Conservation (phyloP, 2,797 vertebrate species). For the Pachyuromys duprasi region DNA sequence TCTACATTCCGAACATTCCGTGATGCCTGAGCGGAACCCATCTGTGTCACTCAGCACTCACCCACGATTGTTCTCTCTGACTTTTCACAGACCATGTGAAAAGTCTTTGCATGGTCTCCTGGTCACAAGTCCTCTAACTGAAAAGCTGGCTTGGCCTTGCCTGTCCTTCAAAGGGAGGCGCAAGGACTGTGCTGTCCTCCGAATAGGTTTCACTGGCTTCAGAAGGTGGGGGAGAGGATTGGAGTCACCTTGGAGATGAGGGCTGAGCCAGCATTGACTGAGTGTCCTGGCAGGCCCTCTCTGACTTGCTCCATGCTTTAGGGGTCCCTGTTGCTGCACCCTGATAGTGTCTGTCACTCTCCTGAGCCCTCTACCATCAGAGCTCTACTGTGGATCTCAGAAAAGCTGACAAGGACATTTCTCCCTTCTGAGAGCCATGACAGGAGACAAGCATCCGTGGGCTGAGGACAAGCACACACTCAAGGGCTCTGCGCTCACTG, state of each 20-base stretch:
- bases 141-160: neutral
- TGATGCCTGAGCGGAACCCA: accelerated
- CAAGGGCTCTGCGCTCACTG: neutral
- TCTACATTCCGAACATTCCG: neutral
- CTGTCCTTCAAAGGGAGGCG: neutral
- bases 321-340: neutral
- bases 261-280: neutral
- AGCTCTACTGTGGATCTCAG: no score
- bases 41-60: neutral
- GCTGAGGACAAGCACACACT: no score
- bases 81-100: no score
- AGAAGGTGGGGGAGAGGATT: neutral
- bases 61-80: accelerated
- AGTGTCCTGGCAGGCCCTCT: neutral
- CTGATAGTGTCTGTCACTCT: neutral
- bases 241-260: neutral
- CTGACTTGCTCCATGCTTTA: neutral
- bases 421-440: neutral
- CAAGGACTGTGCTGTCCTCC: no score
- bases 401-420: neutral
- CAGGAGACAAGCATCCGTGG: accelerated
- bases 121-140: neutral
- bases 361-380: neutral
- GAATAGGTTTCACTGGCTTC: neutral
- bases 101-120: neutral